A percentile compares a stretch with the other conserved stretches of the same genome.
Evolutionary conservation across 2,797 vertebrate genomes (phyloP).

Genomic region (Notolepis coatsorum): DNA sequence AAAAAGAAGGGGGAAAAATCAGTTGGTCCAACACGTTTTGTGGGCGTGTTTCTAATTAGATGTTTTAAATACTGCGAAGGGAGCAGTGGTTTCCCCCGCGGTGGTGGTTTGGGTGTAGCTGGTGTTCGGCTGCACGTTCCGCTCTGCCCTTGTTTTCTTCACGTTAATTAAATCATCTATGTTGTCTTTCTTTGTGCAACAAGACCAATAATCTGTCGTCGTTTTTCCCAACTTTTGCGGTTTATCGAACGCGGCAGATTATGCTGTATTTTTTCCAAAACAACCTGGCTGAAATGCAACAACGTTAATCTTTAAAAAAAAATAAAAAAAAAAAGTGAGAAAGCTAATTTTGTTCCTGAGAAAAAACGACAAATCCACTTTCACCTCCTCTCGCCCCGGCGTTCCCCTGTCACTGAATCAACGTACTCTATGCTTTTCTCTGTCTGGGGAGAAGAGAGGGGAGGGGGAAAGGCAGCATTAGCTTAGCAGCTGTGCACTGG

Average conservation of each 20-base stretch:
- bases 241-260: slow-evolving; percentile 39
- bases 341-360: slow-evolving; percentile 46
- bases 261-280: slow-evolving; percentile 24
- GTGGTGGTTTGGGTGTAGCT: slow-evolving; percentile 61
- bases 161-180: slow-evolving; percentile 62
- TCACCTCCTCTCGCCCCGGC: slow-evolving; percentile 50
- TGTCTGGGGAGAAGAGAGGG: slow-evolving; percentile 45
- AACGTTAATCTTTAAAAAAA: not conserved
- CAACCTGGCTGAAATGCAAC: slow-evolving; percentile 4
- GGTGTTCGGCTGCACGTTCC: slow-evolving; percentile 59
- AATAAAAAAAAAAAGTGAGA: not conserved
- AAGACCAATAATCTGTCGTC: slow-evolving; percentile 57
- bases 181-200: slow-evolving; percentile 63
- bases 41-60: slow-evolving; percentile 75
- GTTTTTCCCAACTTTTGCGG: slow-evolving; percentile 45
- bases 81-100: slow-evolving; percentile 67
- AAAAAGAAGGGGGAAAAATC: slow-evolving; percentile 4
- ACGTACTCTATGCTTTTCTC: slow-evolving; percentile 61
- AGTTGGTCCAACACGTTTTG: slow-evolving; percentile 44
- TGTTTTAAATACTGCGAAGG: slow-evolving; percentile 70
- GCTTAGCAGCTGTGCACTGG: slow-evolving; percentile 84
- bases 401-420: slow-evolving; percentile 59
- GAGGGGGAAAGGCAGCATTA: slow-evolving; percentile 67
- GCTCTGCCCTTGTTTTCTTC: slow-evolving; percentile 42
- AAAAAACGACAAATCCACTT: slow-evolving; percentile 47